Evolutionary conservation across 2,113 vertebrate genomes (phyloP).

Genomic region (Plectropomus leopardus): DNA sequence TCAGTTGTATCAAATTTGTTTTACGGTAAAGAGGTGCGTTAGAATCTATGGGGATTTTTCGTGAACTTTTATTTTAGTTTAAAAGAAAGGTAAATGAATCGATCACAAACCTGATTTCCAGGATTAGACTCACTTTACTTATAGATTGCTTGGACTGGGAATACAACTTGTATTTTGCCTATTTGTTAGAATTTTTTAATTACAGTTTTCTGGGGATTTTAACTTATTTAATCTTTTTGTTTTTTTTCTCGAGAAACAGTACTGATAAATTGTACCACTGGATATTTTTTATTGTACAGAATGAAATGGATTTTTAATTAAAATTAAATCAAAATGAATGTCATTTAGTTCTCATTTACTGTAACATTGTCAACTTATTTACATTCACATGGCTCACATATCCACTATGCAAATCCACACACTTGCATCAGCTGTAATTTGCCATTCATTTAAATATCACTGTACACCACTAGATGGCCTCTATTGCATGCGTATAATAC

Average conservation of each 20-base stretch:
- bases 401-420: neutral
- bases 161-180: slow-evolving; percentile 54
- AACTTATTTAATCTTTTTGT: slow-evolving; percentile 62
- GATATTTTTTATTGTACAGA: slow-evolving; percentile 72
- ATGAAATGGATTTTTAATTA: slow-evolving; percentile 62
- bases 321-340: slow-evolving; percentile 22
- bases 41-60: neutral
- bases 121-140: neutral
- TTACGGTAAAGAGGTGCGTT: neutral
- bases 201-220: slow-evolving; percentile 22
- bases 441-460: neutral
- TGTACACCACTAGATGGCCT: slow-evolving; percentile 67
- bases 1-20: neutral
- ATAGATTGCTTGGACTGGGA: slow-evolving; percentile 35
- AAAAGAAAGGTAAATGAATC: slow-evolving; percentile 3
- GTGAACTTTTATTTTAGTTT: neutral
- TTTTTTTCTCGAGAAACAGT: slow-evolving; percentile 13
- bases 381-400: neutral
- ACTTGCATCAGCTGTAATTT: neutral
- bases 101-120: slow-evolving; percentile 19
- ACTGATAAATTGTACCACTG: slow-evolving; percentile 60
- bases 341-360: neutral
- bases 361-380: neutral
- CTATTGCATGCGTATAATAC: neutral
- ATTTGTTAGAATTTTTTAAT: slow-evolving; percentile 24